phyloP scores from a whole-genome alignment of 1,140 invertebrate genomes.

The Eupristina koningsbergeri region DNA sequence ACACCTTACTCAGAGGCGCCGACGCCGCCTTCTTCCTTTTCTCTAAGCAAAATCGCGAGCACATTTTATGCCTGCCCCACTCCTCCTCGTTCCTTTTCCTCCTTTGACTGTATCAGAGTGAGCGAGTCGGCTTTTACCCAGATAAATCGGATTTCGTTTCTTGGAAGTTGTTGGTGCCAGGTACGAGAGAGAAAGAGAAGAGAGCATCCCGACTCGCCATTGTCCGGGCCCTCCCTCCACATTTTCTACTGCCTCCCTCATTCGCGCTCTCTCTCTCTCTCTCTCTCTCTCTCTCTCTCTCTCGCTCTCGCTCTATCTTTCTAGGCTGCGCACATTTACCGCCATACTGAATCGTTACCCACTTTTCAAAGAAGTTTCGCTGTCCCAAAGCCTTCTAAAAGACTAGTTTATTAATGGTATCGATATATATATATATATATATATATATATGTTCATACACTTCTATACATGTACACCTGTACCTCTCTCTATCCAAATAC shows the following conservation, averaged over 20 bases:
- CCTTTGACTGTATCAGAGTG: conserved; percentile 24
- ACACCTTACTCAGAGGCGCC: conserved; percentile 61
- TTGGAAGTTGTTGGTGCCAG: conserved; percentile 55
- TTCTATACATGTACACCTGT: no score
- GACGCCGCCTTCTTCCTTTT: conserved; percentile 47
- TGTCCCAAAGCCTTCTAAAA: background rate
- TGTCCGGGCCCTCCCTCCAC: conserved; percentile 16
- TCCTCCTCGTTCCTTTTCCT: conserved; percentile 37
- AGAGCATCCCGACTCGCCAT: background rate
- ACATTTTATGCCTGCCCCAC: conserved; percentile 25
- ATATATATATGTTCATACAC: no score
- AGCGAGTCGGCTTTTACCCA: conserved; percentile 29
- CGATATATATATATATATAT: no score
- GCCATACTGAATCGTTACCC: background rate
- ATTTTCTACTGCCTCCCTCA: background rate
- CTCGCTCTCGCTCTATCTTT: background rate
- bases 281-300: background rate
- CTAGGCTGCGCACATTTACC: conserved; percentile 4
- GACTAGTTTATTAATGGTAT: background rate
- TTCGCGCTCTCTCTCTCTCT: background rate
- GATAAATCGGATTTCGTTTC: conserved; percentile 62
- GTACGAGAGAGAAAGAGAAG: conserved; percentile 40
- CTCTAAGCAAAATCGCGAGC: conserved; percentile 31
- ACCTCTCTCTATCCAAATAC: no score
- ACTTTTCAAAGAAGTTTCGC: background rate